These are phyloP conservation scores for Drosophila nigrodunni DNA, from an alignment of 1,140 invertebrate genomes.

Conservation along the genomic window DNA sequence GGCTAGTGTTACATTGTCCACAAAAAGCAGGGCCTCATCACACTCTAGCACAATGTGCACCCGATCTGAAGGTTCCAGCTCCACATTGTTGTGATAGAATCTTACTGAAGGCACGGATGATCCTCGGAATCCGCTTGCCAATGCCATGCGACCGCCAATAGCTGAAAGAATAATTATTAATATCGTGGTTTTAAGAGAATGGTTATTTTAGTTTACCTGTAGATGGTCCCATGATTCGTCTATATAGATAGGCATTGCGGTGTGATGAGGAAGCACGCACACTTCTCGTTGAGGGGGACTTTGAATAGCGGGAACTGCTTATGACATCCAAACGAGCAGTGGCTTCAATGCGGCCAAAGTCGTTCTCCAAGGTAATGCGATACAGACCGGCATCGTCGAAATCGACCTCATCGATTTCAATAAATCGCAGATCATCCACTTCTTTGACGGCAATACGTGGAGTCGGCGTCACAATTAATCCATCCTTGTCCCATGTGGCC, in stretches of 20 bases:
- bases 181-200: neutral
- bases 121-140: slow-evolving; percentile 86
- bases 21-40: slow-evolving; percentile 84
- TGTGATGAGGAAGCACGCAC: slow-evolving; percentile 84
- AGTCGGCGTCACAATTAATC: slow-evolving; percentile 87
- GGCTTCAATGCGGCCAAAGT: slow-evolving; percentile 92
- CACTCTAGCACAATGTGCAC: slow-evolving; percentile 73
- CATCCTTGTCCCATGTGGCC: slow-evolving; percentile 93
- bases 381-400: slow-evolving; percentile 93
- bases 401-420: slow-evolving; percentile 92
- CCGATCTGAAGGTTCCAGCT: slow-evolving; percentile 70
- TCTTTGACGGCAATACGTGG: slow-evolving; percentile 89
- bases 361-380: slow-evolving; percentile 92
- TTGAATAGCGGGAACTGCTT: slow-evolving; percentile 85
- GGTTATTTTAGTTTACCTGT: slow-evolving; percentile 53
- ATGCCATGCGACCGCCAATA: slow-evolving; percentile 86
- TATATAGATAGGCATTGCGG: slow-evolving; percentile 78
- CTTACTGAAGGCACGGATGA: slow-evolving; percentile 86
- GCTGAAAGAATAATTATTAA: slow-evolving; percentile 29
- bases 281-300: slow-evolving; percentile 82
- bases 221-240: slow-evolving; percentile 83
- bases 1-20: slow-evolving; percentile 85
- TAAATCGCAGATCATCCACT: slow-evolving; percentile 89
- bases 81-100: slow-evolving; percentile 87
- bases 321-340: slow-evolving; percentile 93